Evolutionary conservation across 2,113 vertebrate genomes (phyloP).

Genomic region (Amblyopsis rosae): DNA sequence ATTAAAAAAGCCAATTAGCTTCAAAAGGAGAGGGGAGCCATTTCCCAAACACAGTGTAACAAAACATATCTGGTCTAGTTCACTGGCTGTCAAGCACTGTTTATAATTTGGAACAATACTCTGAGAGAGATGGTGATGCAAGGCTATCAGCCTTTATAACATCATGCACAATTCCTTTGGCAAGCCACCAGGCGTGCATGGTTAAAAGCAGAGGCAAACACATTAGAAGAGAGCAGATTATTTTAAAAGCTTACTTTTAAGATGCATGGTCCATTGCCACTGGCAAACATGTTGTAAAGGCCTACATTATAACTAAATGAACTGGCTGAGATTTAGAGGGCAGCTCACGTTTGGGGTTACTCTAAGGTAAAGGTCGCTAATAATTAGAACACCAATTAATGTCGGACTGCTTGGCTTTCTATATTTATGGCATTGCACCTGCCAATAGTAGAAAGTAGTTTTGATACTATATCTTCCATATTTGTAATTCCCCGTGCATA

Average conservation of each 20-base stretch:
- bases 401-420: slow-evolving; percentile 36
- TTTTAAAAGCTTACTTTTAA: slow-evolving; percentile 13
- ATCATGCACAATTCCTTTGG: not conserved
- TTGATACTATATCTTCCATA: not conserved
- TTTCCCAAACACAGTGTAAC: too few relatives aligned
- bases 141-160: not conserved
- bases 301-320: slow-evolving; percentile 35
- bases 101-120: not conserved
- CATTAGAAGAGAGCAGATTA: slow-evolving; percentile 15
- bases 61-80: not conserved
- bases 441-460: too few relatives aligned
- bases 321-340: slow-evolving; percentile 27
- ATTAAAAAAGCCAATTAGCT: too few relatives aligned
- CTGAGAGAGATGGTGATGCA: not conserved
- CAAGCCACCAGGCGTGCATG: not conserved
- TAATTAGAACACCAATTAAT: slow-evolving; percentile 56
- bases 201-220: not conserved
- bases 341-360: slow-evolving; percentile 24
- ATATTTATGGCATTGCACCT: slow-evolving; percentile 2
- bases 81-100: not conserved
- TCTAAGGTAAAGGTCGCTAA: slow-evolving; percentile 46
- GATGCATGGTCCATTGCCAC: slow-evolving; percentile 26
- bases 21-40: too few relatives aligned
- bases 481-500: slow-evolving; percentile 34
- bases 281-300: slow-evolving; percentile 18